A percentile compares a stretch with the other conserved stretches of the same genome.
phyloP scores from a whole-genome alignment of 2,888 invertebrate species.

The Seira sanloemensis region DNA sequence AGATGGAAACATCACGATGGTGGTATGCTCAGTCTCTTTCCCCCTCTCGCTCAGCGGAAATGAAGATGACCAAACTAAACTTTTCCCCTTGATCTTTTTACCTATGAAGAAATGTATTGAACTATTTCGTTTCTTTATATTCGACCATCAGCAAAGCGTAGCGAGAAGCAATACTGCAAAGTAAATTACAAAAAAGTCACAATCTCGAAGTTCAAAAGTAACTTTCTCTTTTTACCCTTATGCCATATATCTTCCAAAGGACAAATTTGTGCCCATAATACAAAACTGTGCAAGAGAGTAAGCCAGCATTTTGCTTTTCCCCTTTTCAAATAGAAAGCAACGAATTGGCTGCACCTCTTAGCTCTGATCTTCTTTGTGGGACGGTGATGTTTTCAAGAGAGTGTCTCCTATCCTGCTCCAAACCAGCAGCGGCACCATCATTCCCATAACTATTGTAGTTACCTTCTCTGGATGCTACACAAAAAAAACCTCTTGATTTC shows the following conservation, averaged over 20 bases:
- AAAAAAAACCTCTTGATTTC: constrained; percentile 54
- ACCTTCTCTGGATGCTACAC: too few relatives aligned
- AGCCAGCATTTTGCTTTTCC: constrained; percentile 34
- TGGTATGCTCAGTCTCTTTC: constrained; percentile 9
- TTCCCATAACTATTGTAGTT: too few relatives aligned
- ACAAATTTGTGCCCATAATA: constrained; percentile 58
- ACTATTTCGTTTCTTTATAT: constrained; percentile 33
- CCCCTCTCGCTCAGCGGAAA: constrained; percentile 27
- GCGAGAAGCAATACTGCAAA: constrained; percentile 47
- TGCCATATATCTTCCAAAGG: constrained; percentile 56
- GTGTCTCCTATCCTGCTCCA: constrained; percentile 29
- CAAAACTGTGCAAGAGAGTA: not conserved
- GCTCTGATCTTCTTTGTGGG: not conserved
- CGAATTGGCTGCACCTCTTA: constrained; percentile 25
- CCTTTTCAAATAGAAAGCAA: constrained; percentile 18
- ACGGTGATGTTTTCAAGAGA: not conserved
- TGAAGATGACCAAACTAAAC: constrained; percentile 64
- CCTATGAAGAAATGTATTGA: constrained; percentile 28
- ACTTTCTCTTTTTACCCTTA: constrained; percentile 62
- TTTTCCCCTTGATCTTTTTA: constrained; percentile 40
- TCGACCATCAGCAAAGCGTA: constrained; percentile 52
- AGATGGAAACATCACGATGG: not conserved
- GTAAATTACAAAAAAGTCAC: constrained; percentile 64
- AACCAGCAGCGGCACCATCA: constrained; percentile 25
- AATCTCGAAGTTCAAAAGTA: constrained; percentile 57